Conservation (phyloP, 2,888 invertebrate genomes). For the Monochamus alternatus region DNA sequence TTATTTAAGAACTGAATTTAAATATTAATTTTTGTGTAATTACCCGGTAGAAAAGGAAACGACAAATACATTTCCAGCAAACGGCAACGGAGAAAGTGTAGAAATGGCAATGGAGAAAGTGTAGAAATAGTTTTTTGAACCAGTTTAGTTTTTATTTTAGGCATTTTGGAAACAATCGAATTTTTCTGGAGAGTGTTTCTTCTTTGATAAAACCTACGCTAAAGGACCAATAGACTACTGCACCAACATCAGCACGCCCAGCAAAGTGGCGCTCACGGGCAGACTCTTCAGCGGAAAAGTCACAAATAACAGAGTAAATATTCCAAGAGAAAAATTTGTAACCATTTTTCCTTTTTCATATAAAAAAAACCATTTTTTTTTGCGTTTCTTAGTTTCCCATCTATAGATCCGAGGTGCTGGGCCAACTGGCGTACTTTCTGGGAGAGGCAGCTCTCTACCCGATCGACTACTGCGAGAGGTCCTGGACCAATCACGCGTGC, state of each 20-base stretch:
- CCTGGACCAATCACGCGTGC: conserved; percentile 49
- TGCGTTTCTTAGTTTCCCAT: conserved; percentile 23
- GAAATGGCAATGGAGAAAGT: too few relatives aligned
- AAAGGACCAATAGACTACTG: conserved; percentile 55
- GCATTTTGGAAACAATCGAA: conserved; percentile 59
- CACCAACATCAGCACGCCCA: conserved; percentile 50
- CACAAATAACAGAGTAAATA: conserved; percentile 14
- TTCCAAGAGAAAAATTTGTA: too few relatives aligned
- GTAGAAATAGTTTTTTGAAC: too few relatives aligned
- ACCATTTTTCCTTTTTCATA: too few relatives aligned
- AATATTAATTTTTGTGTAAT: too few relatives aligned
- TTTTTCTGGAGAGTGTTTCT: conserved; percentile 57
- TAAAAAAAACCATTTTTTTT: too few relatives aligned
- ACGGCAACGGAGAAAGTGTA: too few relatives aligned
- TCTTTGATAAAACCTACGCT: conserved; percentile 39
- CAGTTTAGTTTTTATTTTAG: conserved; percentile 27
- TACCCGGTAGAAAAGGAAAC: too few relatives aligned
- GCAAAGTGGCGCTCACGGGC: conserved; percentile 55
- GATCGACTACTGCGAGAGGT: conserved; percentile 55
- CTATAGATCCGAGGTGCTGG: conserved; percentile 53
- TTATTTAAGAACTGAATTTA: too few relatives aligned
- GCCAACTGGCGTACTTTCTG: conserved; percentile 58
- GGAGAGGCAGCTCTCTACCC: conserved; percentile 59
- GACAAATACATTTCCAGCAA: too few relatives aligned
- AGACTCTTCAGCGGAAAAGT: conserved; percentile 43